These are phyloP conservation scores for Falco novaeseelandiae DNA, from an alignment of 2,797 vertebrate genomes.

Conservation along the genomic window DNA sequence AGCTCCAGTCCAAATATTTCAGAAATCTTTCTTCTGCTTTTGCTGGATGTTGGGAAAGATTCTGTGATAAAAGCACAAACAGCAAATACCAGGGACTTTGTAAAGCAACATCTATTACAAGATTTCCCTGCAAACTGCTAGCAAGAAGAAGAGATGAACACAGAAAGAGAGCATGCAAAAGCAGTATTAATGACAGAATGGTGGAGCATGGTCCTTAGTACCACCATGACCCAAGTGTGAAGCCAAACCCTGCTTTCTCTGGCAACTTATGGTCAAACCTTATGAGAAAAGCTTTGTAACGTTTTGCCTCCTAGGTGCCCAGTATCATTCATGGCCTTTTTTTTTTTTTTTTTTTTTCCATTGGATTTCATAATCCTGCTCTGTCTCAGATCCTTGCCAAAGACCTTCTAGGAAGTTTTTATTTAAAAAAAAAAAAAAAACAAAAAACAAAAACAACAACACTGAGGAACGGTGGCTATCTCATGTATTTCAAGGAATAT, in stretches of 20 bases:
- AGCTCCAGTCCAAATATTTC: neutral
- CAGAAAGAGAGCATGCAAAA: neutral
- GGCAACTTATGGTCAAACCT: neutral
- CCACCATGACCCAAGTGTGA: accelerated
- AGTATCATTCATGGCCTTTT: accelerated
- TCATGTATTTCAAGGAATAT: neutral
- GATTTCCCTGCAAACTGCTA: neutral
- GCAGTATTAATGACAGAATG: accelerated
- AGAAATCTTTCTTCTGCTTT: neutral
- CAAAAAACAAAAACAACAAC: too few relatives aligned
- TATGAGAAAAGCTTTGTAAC: neutral
- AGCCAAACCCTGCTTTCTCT: neutral
- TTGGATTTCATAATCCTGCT: neutral
- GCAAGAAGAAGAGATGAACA: neutral
- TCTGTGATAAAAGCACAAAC: neutral
- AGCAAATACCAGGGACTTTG: neutral
- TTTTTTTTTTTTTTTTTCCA: neutral
- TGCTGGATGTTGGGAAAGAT: neutral
- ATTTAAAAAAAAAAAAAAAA: neutral
- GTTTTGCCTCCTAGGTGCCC: neutral
- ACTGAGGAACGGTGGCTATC: neutral
- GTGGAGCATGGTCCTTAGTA: neutral
- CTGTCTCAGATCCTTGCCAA: neutral
- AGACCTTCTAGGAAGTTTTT: neutral
- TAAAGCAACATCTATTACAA: neutral